Evolutionary conservation across 2,113 vertebrate genomes (phyloP), one percentile per base, ranked within the genome.

Genomic region (Carlito syrichta): DNA sequence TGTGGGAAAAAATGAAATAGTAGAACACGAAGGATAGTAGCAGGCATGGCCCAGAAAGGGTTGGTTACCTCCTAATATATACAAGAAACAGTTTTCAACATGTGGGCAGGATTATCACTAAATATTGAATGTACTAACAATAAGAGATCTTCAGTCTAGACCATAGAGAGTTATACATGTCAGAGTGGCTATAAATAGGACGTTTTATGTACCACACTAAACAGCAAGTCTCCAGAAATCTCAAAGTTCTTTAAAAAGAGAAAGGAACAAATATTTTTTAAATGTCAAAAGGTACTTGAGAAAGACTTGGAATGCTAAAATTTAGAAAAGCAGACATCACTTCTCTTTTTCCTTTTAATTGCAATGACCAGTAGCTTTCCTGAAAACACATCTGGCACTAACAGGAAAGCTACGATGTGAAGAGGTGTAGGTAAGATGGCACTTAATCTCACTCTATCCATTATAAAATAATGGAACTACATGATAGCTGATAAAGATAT

Each of bases 371-470:
- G 43, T 7, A 68, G 10, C 69, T 90, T 63, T 88, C 69, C 58
- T 95, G 73, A 89, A 98, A 95, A 96, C 5, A 23, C 35, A 95
- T 48, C 92, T 35, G 4, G 73, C 56, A 73, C 82, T 56, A 77
- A 94, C 1, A n/a, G 43, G 7, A 92, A 78, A 66, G 10, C 35
- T 56, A n/a, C 8, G 50, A 16, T 52, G 25, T 62, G 30, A 96
- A 93, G 56, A 95, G 91, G 23, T 11, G 0, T 45, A 43, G 43
- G 12, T 0, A 95, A 86, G 58, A 58, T 40, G 68, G 14, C 66
- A 77, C 32, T 89, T 83, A 52, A 62, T 92, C 83, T 96, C 32
- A 0, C 56, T 56, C 60, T 43, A 86, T 62, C 88, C 89, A 30
- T 89, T 81, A 2, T 63, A 79, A 60, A 4, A 16, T 6, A 23